These are phyloP conservation scores for Drosophila koepferae DNA, from an alignment of 2,888 invertebrate genomes.

Conservation along the genomic window DNA sequence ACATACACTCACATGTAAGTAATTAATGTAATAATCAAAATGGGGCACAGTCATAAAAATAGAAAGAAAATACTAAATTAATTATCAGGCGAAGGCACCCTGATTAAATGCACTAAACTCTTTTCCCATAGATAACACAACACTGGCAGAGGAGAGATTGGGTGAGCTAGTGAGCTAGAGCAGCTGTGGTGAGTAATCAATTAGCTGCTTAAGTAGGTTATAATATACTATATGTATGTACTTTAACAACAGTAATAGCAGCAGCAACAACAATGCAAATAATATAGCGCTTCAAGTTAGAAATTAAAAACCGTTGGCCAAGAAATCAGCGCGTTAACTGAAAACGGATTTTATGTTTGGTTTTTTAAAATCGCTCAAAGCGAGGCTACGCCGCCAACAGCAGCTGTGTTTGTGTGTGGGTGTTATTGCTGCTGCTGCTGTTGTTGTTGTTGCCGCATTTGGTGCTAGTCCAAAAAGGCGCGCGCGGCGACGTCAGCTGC, in stretches of 20 bases:
- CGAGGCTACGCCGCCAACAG: conserved; percentile 26
- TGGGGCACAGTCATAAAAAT: conserved; percentile 13
- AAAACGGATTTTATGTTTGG: conserved; percentile 40
- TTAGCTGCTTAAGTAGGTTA: conserved; percentile 13
- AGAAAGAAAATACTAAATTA: background rate
- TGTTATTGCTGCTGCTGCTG: background rate
- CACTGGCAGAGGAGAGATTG: background rate
- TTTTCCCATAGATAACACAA: background rate
- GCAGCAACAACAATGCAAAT: conserved; percentile 21
- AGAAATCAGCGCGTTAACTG: conserved; percentile 54
- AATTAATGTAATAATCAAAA: conserved; percentile 1
- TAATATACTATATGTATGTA: conserved; percentile 1
- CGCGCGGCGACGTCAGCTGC: conserved; percentile 43
- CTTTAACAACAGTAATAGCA: background rate
- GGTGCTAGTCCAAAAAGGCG: conserved; percentile 70
- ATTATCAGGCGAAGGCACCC: background rate
- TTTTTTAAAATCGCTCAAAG: conserved; percentile 20
- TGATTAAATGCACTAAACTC: background rate
- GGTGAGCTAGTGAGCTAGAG: background rate
- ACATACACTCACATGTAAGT: background rate
- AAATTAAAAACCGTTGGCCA: conserved; percentile 30
- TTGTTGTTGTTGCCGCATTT: conserved; percentile 54
- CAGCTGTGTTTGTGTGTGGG: conserved; percentile 50
- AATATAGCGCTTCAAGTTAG: conserved; percentile 3
- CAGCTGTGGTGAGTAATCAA: conserved; percentile 32